These are phyloP conservation scores for Stomorhina lunata DNA, from an alignment of 2,888 invertebrate genomes.

Conservation along the genomic window DNA sequence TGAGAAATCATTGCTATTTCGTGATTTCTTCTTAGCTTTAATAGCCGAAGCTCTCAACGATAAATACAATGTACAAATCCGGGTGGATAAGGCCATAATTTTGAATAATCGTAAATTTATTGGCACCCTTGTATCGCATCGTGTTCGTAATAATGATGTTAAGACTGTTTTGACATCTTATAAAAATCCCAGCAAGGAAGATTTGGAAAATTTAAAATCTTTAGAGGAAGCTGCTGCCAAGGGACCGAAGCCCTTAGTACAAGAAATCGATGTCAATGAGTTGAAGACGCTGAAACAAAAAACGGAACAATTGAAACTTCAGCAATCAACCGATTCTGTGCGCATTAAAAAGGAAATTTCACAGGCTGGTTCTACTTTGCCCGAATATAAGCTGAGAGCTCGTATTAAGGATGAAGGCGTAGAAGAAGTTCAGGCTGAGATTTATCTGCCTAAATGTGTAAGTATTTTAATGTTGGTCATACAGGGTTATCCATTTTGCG, in stretches of 20 bases:
- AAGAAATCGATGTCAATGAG: slow-evolving; percentile 81
- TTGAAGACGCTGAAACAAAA: slow-evolving; percentile 67
- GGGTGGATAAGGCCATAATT: slow-evolving; percentile 84
- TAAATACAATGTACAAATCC: slow-evolving; percentile 87
- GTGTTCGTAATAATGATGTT: slow-evolving; percentile 86
- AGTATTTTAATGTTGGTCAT: slow-evolving; percentile 57
- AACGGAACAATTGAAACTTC: slow-evolving; percentile 68
- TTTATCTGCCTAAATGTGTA: slow-evolving; percentile 79
- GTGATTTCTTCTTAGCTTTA: slow-evolving; percentile 89
- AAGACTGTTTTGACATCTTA: slow-evolving; percentile 79
- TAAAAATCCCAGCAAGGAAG: slow-evolving; percentile 68
- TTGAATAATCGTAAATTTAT: slow-evolving; percentile 87
- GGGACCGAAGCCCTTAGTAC: slow-evolving; percentile 80
- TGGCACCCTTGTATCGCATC: slow-evolving; percentile 87
- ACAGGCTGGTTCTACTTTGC: slow-evolving; percentile 77
- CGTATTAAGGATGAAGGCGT: slow-evolving; percentile 80
- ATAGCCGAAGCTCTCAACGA: slow-evolving; percentile 89
- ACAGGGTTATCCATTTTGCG: too few relatives aligned
- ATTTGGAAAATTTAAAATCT: slow-evolving; percentile 67
- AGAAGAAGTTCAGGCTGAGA: slow-evolving; percentile 77
- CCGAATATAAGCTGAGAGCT: slow-evolving; percentile 83
- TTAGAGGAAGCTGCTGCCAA: slow-evolving; percentile 47
- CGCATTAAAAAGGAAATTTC: slow-evolving; percentile 71
- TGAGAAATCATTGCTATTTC: slow-evolving; percentile 85
- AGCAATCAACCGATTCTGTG: slow-evolving; percentile 51